Evolutionary conservation across 2,113 vertebrate genomes (phyloP).

Genomic region (Tinamus guttatus): DNA sequence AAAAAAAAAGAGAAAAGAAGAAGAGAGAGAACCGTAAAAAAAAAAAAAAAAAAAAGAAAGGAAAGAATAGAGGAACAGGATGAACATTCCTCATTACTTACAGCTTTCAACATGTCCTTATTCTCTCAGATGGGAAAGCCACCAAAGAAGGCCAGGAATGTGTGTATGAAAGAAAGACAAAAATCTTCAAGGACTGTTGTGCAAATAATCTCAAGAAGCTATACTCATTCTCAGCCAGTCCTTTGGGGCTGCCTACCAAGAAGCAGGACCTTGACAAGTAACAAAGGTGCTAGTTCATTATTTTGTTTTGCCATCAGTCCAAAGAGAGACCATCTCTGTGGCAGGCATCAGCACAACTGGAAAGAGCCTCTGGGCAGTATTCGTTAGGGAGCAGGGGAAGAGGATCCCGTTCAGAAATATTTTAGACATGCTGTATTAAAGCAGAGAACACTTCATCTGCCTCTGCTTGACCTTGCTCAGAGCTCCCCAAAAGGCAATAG

Average conservation of each 20-base stretch:
- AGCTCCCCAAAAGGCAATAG: slow-evolving; percentile 39
- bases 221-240: not conserved
- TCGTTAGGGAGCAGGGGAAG: not conserved
- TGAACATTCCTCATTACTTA: not conserved
- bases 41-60: not conserved
- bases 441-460: not conserved
- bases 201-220: not conserved
- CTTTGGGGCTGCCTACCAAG: not conserved
- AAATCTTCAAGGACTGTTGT: not conserved
- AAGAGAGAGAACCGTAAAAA: not conserved
- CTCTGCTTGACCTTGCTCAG: slow-evolving; percentile 14
- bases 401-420: not conserved
- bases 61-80: not conserved
- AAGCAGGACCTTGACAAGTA: not conserved
- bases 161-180: not conserved
- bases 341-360: not conserved
- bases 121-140: not conserved
- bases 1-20: not conserved
- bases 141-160: not conserved
- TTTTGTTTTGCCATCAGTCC: not conserved
- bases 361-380: not conserved
- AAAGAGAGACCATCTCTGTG: not conserved
- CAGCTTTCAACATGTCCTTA: not conserved
- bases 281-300: accelerated
- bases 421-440: slow-evolving; percentile 13